Base-by-base conservation (phyloP, 2,888 invertebrate genomes). In the Pterostichus niger region DNA sequence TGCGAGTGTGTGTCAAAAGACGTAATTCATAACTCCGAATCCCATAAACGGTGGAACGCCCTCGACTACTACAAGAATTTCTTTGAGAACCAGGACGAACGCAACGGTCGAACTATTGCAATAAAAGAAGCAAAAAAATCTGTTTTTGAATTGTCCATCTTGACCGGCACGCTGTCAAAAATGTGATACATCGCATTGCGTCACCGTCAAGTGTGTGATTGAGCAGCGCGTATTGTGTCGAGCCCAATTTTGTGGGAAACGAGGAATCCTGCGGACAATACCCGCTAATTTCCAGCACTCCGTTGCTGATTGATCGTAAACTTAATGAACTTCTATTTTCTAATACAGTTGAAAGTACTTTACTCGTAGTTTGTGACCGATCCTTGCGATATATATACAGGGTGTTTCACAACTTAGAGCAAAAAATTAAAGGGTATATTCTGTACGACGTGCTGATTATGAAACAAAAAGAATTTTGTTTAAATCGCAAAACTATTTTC, bases 201-300 rank as follows among this genome's bases (percentile, higher is more conserved):
- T 80, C 80, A 80, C n/a, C 61, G 78, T 78, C 78, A 78, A 78
- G 35, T 71, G 35, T 49, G 52, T 81, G 81, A 81, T 81, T 54
- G 81, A 81, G 71, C 40, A 40, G 11, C 44, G 31, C 3, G 56
- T 61, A 61, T 54, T 76, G 54, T 35, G n/a, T 15, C 6, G 15
- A 15, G 31, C 24, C 52, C 64, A 40, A 33, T 64, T 64, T 64
- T 33, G 31, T 64, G 64, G 64, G 64, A 64, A 35, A 35, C 33
- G n/a, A 31, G 64, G 35, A 33, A 24, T 33, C n/a, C 59, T 31
- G 52, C 54, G 11, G 7, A 54, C 59, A 59, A 59, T 59, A 24
- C 10, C 24, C 59, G 49, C 54, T 79, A 64, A 79, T 79, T 79
- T 64, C 40, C 17, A 24, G 9, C 17, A 61, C 6, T 17, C 61